Conservation (phyloP, 2,888 invertebrate species). For the Gryllus longicercus region DNA sequence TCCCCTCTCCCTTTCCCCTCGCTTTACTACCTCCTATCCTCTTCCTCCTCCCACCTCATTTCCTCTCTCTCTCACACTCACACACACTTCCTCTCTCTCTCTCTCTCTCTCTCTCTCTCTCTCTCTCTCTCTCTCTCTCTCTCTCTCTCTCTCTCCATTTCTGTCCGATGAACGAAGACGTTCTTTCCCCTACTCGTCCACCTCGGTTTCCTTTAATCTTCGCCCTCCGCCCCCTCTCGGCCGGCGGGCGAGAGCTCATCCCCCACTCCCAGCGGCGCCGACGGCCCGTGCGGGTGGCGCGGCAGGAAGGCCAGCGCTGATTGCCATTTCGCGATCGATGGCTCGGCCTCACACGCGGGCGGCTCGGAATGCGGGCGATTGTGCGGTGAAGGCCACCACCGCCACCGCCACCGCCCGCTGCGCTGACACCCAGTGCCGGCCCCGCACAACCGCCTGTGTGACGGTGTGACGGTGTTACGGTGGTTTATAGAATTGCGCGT, state of each 20-base stretch:
- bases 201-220: too few species aligned
- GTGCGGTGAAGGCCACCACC: background rate
- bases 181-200: too few species aligned
- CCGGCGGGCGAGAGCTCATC: too few species aligned
- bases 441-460: background rate
- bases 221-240: too few species aligned
- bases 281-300: background rate
- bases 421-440: background rate
- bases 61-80: background rate
- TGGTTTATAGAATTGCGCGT: too few species aligned
- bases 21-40: background rate
- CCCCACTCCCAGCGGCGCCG: too few species aligned
- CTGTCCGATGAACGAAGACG: too few species aligned
- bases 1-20: too few species aligned
- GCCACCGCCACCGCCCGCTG: background rate
- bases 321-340: slow-evolving; percentile 5
- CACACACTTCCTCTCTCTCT: background rate
- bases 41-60: background rate
- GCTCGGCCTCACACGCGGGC: background rate
- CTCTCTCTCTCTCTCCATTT: background rate
- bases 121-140: too few species aligned
- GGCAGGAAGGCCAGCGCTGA: background rate
- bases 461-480: background rate
- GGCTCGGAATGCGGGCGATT: background rate
- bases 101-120: too few species aligned